A percentile compares a stretch with the other conserved stretches of the same genome.
Evolutionary conservation across 35 echinoderm and acorn worm genomes (phyloP).

Genomic region (Diadema setosum): DNA sequence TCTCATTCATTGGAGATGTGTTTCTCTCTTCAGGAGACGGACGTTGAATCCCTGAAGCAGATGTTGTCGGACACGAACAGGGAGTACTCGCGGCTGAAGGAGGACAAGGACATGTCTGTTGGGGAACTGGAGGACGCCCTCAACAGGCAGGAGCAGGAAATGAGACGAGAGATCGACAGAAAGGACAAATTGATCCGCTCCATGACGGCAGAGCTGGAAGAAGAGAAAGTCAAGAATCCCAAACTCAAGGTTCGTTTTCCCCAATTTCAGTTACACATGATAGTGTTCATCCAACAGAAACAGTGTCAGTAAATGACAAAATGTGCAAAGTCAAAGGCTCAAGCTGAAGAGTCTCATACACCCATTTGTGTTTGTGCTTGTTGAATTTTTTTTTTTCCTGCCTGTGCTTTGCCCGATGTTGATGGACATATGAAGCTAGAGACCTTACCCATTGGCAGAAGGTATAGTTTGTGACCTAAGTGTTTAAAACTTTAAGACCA

Average conservation of each 20-base stretch:
- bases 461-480: too few species aligned
- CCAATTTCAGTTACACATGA: neutral
- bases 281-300: neutral
- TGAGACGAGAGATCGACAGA: constrained; percentile 24
- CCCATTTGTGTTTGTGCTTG: too few species aligned
- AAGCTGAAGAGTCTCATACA: too few species aligned
- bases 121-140: constrained; percentile 37
- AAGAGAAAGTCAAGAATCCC: constrained; percentile 35
- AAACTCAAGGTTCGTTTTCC: constrained; percentile 19
- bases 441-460: too few species aligned
- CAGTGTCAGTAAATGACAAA: too few species aligned
- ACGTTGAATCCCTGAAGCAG: constrained; percentile 62
- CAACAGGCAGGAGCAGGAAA: constrained; percentile 40
- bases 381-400: too few species aligned
- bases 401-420: too few species aligned
- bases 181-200: constrained; percentile 46
- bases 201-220: constrained; percentile 53
- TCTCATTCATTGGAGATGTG: too few species aligned
- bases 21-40: constrained; percentile 20
- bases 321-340: too few species aligned
- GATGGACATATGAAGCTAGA: too few species aligned
- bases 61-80: constrained; percentile 54
- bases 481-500: too few species aligned
- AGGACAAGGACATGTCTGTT: constrained; percentile 27
- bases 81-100: constrained; percentile 37